Evolutionary conservation across 1,140 invertebrate species (phyloP).

Genomic region (Pachypeltis micranthus): DNA sequence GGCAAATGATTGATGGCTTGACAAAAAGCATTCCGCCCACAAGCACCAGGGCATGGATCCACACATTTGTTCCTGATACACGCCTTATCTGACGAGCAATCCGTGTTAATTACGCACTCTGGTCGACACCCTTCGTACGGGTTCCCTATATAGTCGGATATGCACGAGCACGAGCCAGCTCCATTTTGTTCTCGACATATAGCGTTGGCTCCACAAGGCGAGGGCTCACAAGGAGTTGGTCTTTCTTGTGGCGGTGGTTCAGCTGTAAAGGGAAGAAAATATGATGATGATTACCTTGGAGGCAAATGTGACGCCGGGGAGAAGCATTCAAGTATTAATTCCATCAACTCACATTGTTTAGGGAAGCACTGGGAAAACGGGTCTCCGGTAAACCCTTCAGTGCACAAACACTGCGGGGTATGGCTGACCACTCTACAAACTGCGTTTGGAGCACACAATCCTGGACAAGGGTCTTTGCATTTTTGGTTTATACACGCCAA

Average conservation of each 20-base stretch:
- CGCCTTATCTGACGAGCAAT: conserved; percentile 56
- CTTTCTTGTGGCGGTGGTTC: conserved; percentile 30
- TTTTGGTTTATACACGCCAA: conserved; percentile 44
- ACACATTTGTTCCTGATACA: conserved; percentile 62
- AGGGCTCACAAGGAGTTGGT: conserved; percentile 54
- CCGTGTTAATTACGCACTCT: conserved; percentile 57
- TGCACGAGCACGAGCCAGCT: conserved; percentile 54
- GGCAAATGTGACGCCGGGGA: no score
- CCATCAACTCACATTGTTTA: conserved; percentile 36
- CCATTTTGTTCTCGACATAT: conserved; percentile 52
- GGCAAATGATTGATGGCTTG: conserved; percentile 62
- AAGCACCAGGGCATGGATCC: conserved; percentile 64
- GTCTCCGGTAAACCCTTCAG: conserved; percentile 54
- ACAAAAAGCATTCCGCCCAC: conserved; percentile 59
- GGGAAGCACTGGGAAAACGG: conserved; percentile 43
- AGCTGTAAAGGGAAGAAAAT: conserved; percentile 24
- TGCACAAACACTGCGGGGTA: conserved; percentile 50
- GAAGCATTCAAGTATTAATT: conserved; percentile 20
- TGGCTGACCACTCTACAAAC: conserved; percentile 56
- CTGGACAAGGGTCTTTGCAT: conserved; percentile 44
- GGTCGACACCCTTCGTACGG: conserved; percentile 61
- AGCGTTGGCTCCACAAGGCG: conserved; percentile 63
- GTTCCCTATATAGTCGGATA: conserved; percentile 59
- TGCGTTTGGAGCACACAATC: conserved; percentile 46
- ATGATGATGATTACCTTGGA: no score